Conservation (phyloP, 1,140 invertebrate species). For the Pentalonia nigronervosa region DNA sequence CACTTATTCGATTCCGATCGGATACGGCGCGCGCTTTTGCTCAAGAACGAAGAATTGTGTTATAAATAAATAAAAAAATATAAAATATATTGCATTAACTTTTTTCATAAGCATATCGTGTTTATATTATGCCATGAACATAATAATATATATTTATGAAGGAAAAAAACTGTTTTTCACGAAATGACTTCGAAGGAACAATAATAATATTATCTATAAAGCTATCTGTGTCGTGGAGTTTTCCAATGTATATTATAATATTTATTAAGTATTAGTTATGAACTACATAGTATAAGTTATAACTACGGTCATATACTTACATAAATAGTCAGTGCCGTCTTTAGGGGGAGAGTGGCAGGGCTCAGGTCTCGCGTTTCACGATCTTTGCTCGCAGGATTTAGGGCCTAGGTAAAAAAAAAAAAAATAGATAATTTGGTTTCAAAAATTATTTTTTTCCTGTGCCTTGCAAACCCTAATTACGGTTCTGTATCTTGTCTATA, state of each 20-base stretch:
- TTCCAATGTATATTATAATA: not conserved
- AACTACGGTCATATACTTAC: not conserved
- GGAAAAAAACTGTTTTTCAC: not conserved
- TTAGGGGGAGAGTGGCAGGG: too few relatives aligned
- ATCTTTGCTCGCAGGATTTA: too few relatives aligned
- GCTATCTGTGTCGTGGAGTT: not conserved
- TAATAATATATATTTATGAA: not conserved
- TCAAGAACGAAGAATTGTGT: not conserved
- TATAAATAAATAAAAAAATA: conserved; percentile 11
- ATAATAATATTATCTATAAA: too few relatives aligned
- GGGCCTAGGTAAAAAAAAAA: too few relatives aligned
- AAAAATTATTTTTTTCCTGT: too few relatives aligned
- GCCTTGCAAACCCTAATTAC: too few relatives aligned
- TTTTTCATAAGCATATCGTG: not conserved
- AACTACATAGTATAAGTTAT: not conserved
- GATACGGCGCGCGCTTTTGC: not conserved
- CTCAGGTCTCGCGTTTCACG: too few relatives aligned
- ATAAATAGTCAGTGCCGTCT: not conserved
- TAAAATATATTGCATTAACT: not conserved
- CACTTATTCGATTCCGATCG: not conserved
- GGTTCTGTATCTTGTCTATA: too few relatives aligned
- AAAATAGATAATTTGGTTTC: too few relatives aligned
- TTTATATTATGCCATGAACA: not conserved
- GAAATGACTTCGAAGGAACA: not conserved
- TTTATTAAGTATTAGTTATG: not conserved